phyloP scores from a whole-genome alignment of 92 coral and sea anemone species.

The Pocillopora grandis region DNA sequence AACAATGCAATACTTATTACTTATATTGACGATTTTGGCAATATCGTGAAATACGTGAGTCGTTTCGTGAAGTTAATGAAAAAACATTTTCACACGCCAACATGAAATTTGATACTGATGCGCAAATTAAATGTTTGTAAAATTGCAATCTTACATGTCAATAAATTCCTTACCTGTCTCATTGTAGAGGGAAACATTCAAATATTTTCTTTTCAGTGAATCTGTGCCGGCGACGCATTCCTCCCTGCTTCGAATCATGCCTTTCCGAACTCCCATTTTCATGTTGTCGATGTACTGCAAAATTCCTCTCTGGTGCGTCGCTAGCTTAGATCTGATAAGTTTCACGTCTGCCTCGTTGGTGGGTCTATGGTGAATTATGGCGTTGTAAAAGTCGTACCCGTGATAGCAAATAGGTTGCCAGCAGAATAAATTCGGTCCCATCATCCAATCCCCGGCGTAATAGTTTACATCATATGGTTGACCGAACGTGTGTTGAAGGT shows the following conservation, averaged over 20 bases:
- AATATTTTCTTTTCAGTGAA: slow-evolving; percentile 78
- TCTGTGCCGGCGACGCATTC: slow-evolving; percentile 91
- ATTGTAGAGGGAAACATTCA: slow-evolving; percentile 79
- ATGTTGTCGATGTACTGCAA: slow-evolving; percentile 79
- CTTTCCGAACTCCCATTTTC: slow-evolving; percentile 81
- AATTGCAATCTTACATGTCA: too few species aligned
- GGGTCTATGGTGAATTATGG: slow-evolving; percentile 64
- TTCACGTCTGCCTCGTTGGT: slow-evolving; percentile 53
- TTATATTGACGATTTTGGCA: too few species aligned
- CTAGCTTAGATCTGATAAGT: slow-evolving; percentile 47
- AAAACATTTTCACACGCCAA: background rate
- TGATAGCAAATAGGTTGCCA: slow-evolving; percentile 87
- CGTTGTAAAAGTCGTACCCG: slow-evolving; percentile 59
- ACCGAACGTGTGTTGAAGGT: slow-evolving; percentile 79
- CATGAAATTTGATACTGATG: background rate
- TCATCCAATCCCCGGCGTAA: slow-evolving; percentile 95
- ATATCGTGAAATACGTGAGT: too few species aligned
- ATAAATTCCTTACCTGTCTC: slow-evolving; percentile 75
- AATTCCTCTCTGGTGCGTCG: slow-evolving; percentile 54
- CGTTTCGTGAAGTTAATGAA: too few species aligned
- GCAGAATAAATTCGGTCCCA: slow-evolving; percentile 95
- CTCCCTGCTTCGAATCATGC: slow-evolving; percentile 86
- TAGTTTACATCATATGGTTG: slow-evolving; percentile 87
- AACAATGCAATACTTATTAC: background rate
- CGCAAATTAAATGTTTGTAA: background rate